Base-by-base conservation (phyloP, 1,140 invertebrate genomes). In the Cotesia vestalis region DNA sequence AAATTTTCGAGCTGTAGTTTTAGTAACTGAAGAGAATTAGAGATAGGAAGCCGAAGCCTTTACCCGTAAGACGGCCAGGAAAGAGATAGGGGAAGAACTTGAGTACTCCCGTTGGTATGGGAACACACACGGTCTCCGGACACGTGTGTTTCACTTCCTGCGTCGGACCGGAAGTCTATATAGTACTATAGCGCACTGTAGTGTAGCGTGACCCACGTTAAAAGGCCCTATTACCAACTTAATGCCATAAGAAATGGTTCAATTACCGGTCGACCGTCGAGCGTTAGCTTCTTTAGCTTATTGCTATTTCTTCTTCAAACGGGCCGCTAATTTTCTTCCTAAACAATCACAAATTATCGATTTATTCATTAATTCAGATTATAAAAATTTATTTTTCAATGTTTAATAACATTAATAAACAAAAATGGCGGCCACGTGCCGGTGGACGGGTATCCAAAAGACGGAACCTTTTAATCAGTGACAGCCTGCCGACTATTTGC, bases 71-170 rank as follows among this genome's bases (percentile, higher is more conserved):
- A 59, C n/a, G 53, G 12, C 53, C 12, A 20, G 20, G 27, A 59
- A 20, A 27, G 27, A 51, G 46, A 17, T 52, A 55, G 52, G 66
- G 62, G 40, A 38, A 36, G 62, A 35, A 51, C 40, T 6, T 11
- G 40, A 20, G 40, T 55, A 55, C 51, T 67, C 66, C 20, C 51
- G 64, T 55, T 77, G 79, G 74, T 78, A 76, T 80, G 79, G 80
- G 76, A 83, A 82, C 79, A 80, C 80, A 79, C 78, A 80, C 77
- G 80, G 67, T 76, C 62, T 53, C 62, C 78, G 79, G 82, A 84
- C 85, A 86, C 84, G 84, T 84, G 85, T 85, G 83, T 83, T 78
- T 81, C 80, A 79, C 83, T 86, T 85, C 85, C 84, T 84, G 83
- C 77, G 77, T 77, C 78, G 78, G 81, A 76, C 84, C 85, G 85